Evolutionary conservation across 2,888 invertebrate species (phyloP).

Genomic region (Trachelus iudaicus): DNA sequence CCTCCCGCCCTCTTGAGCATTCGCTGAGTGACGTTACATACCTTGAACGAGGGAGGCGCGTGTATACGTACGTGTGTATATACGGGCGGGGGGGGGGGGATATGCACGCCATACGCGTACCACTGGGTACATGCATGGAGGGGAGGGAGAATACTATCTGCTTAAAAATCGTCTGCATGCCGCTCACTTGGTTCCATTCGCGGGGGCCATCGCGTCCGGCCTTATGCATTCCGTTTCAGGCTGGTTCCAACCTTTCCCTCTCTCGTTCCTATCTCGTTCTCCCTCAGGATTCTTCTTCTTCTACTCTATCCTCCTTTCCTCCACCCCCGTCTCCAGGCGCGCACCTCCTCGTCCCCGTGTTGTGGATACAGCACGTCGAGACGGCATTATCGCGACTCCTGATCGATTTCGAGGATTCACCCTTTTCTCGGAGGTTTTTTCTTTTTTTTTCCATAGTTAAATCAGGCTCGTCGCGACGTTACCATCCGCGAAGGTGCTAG

Average conservation of each 20-base stretch:
- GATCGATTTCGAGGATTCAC: background rate
- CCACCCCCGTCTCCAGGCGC: background rate
- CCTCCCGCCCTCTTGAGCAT: slow-evolving; percentile 21
- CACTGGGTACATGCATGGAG: background rate
- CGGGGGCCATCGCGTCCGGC: slow-evolving; percentile 40
- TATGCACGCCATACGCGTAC: background rate
- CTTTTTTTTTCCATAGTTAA: background rate
- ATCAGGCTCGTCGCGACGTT: background rate
- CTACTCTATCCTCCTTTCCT: background rate
- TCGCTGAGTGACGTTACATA: background rate
- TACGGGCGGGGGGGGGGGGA: slow-evolving; percentile 8
- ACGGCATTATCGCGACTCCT: background rate
- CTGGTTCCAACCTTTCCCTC: slow-evolving; percentile 5
- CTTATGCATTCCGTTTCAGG: slow-evolving; percentile 34
- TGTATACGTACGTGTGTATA: slow-evolving; percentile 9
- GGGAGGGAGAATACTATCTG: slow-evolving; percentile 37
- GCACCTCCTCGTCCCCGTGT: background rate
- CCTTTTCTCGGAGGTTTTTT: background rate
- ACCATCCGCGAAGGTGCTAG: background rate
- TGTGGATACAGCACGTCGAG: background rate
- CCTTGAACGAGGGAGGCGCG: background rate
- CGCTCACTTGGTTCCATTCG: slow-evolving; percentile 49
- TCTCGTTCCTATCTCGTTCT: background rate
- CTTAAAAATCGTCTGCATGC: slow-evolving; percentile 47
- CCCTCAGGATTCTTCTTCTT: background rate